These are phyloP conservation scores for Himalopsyche kuldschensis DNA, from an alignment of 2,888 invertebrate genomes.

Conservation along the genomic window DNA sequence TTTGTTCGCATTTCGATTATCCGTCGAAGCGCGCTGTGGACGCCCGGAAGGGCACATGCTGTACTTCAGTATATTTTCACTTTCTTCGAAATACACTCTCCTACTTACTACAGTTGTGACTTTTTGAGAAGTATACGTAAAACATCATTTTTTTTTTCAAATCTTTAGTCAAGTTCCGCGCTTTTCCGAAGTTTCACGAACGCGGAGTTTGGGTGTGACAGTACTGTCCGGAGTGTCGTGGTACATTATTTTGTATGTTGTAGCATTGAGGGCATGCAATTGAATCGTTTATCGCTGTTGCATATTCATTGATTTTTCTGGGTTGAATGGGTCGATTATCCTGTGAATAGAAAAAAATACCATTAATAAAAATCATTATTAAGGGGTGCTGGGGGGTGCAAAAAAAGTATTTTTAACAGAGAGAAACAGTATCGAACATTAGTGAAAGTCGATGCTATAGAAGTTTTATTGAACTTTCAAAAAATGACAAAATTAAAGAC, in stretches of 20 bases:
- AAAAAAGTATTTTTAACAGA: no score
- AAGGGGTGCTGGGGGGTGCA: no score
- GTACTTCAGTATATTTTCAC: not conserved
- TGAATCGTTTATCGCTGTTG: not conserved
- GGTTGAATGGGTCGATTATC: not conserved
- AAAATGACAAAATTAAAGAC: no score
- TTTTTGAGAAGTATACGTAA: not conserved
- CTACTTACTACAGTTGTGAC: not conserved
- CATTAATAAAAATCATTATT: not conserved
- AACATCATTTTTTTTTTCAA: not conserved
- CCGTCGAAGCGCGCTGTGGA: conserved; percentile 33
- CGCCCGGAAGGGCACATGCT: conserved; percentile 39
- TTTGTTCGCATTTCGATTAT: conserved; percentile 21
- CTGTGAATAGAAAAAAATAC: not conserved
- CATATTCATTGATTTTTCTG: not conserved
- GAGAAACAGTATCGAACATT: no score
- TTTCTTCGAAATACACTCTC: not conserved
- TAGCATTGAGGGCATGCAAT: not conserved
- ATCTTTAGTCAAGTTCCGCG: not conserved
- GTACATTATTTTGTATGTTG: not conserved
- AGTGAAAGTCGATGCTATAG: no score
- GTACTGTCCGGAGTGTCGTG: not conserved
- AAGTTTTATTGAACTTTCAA: no score
- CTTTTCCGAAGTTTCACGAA: not conserved
- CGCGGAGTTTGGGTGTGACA: not conserved